These are phyloP conservation scores for Myrmecophaga tridactyla DNA, from an alignment of 2,113 vertebrate species.

Conservation along the genomic window DNA sequence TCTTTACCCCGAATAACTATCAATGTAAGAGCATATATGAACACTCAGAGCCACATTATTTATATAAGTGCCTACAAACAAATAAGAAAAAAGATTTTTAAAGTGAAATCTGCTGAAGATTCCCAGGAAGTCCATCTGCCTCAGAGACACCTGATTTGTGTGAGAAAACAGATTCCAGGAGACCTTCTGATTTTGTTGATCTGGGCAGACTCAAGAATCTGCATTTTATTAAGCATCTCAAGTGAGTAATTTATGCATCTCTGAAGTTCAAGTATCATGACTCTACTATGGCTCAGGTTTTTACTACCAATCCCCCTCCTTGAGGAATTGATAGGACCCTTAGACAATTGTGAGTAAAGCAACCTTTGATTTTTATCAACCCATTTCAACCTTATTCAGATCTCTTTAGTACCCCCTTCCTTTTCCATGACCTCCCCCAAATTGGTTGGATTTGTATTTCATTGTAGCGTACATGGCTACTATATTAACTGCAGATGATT, in stretches of 20 bases:
- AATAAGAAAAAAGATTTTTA: neutral
- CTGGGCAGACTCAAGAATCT: neutral
- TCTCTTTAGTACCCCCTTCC: neutral
- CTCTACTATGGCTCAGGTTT: neutral
- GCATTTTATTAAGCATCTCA: neutral
- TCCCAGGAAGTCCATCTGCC: neutral
- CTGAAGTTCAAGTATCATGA: neutral
- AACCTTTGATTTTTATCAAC: neutral
- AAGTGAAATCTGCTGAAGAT: neutral
- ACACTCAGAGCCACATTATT: neutral
- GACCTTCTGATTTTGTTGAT: neutral
- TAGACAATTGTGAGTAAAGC: neutral
- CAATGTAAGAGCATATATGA: neutral
- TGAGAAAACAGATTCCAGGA: neutral
- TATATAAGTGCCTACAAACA: neutral
- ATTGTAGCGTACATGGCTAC: neutral
- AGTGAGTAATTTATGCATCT: neutral
- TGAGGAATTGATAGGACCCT: neutral
- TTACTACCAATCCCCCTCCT: neutral
- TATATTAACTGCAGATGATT: neutral
- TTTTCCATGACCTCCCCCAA: neutral
- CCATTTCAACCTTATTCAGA: neutral
- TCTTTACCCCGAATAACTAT: neutral
- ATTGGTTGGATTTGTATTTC: neutral
- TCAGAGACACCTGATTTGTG: neutral